Evolutionary conservation across 2,797 vertebrate species (phyloP).

Genomic region (Tachyglossus aculeatus): DNA sequence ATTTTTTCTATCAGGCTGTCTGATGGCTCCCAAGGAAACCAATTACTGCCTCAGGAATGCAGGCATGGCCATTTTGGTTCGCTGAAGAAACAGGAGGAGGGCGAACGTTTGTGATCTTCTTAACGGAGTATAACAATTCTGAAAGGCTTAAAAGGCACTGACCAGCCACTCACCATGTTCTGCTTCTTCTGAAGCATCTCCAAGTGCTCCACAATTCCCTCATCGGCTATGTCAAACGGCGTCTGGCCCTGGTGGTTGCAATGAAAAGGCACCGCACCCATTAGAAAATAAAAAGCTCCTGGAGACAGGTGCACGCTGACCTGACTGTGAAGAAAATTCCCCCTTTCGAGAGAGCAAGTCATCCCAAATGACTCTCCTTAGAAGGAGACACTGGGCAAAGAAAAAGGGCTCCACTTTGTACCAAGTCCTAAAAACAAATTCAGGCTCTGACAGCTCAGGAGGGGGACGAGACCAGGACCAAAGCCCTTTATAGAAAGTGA

Average conservation of each 20-base stretch:
- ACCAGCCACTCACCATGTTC: slow-evolving; percentile 70
- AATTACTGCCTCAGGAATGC: not conserved
- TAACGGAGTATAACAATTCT: not conserved
- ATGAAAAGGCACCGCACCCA: not conserved
- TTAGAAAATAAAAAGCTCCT: slow-evolving; percentile 17
- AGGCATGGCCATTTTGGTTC: not conserved
- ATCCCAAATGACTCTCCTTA: not conserved
- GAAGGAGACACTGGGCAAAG: not conserved
- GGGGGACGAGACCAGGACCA: not conserved
- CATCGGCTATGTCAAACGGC: slow-evolving; percentile 77
- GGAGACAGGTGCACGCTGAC: no score
- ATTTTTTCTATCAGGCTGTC: not conserved
- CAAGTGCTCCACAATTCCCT: slow-evolving; percentile 76
- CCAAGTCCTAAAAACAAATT: not conserved
- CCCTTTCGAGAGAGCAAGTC: not conserved
- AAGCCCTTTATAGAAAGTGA: not conserved
- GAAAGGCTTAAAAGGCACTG: slow-evolving; percentile 16
- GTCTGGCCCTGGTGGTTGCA: slow-evolving; percentile 73
- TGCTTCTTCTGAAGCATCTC: slow-evolving; percentile 81
- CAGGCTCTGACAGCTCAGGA: not conserved
- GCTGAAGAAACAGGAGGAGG: not conserved
- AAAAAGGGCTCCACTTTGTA: not conserved
- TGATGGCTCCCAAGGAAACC: not conserved
- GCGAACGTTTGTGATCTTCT: not conserved
- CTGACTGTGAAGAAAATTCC: no score